Evolutionary conservation across 2,113 vertebrate genomes (phyloP), one percentile per base, ranked within the genome.

Genomic region (Pluvianellus socialis): DNA sequence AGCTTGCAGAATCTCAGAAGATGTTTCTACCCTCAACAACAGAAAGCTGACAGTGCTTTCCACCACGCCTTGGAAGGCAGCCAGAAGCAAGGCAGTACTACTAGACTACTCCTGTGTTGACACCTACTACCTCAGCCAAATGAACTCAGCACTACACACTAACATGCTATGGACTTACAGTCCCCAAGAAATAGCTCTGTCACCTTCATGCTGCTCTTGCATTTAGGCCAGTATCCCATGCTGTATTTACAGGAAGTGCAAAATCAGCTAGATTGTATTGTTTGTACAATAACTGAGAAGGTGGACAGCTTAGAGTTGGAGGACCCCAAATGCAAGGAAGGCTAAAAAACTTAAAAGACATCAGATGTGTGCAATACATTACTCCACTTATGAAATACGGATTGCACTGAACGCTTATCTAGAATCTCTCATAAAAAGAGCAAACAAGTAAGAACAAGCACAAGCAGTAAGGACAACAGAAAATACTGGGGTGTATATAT

Each of bases 131-230:
- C 58, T 40, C 12, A 21, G 21, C 24, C 67, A 72, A 56, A 72
- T 18, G 26, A 45, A n/a, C 59, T 56, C 53, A 67, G 79, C 67
- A 33, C 33, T 27, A 55, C 79, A 66, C 45, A 19, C 17, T 4
- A 47, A 26, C 14, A 21, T 1, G 42, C 21, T 19, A 26, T 0
- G 1, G 53, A 80, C 49, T 47, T 33, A 14, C 2, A 61, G 17
- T 17, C 53, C 30, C 21, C 35, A 61, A 80, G 62, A 28, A 77
- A 53, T 6, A 79, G 47, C 26, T 74, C 45, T 63, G 47, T 4
- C 62, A 53, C 52, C n/a, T 52, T 35, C 38, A 13, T 0, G 10
- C 56, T 42, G 27, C 71, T 74, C n/a, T 49, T 4, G 0, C 24
- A 38, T 28, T 44, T 18, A 72, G 35, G 40, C 23, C 38, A 52